Evolutionary conservation across 2,888 invertebrate genomes (phyloP).

Genomic region (Cheilosia scutellata): DNA sequence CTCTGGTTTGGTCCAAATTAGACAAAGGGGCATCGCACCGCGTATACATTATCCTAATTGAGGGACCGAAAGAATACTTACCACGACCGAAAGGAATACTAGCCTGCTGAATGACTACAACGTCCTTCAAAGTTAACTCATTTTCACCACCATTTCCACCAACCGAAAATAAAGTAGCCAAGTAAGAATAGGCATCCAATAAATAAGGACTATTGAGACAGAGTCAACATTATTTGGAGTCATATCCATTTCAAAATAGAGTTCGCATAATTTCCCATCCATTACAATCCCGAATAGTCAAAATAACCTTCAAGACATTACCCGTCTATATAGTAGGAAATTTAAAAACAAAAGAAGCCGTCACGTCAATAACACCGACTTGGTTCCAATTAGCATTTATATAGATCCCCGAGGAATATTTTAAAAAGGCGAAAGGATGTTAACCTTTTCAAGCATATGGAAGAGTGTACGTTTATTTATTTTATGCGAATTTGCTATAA

Average conservation of each 20-base stretch:
- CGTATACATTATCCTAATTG: no score
- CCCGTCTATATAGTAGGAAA: background rate
- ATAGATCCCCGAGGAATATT: background rate
- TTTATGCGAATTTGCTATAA: background rate
- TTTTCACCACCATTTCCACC: no score
- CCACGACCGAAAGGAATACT: no score
- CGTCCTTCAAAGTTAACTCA: no score
- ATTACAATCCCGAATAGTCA: background rate
- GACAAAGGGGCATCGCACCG: no score
- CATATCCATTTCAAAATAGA: background rate
- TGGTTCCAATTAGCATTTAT: constrained; percentile 8
- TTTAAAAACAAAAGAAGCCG: background rate
- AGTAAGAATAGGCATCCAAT: no score
- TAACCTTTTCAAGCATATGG: background rate
- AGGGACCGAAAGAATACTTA: no score
- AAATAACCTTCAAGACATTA: background rate
- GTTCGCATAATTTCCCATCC: background rate
- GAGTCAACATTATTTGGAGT: no score
- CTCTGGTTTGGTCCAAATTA: no score
- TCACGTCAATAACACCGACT: background rate
- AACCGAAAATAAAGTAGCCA: no score
- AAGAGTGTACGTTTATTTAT: background rate
- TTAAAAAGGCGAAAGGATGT: background rate
- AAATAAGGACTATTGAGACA: no score
- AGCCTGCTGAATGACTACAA: no score